These are phyloP conservation scores for Arge pagana DNA, from an alignment of 2,888 invertebrate genomes.

Conservation along the genomic window DNA sequence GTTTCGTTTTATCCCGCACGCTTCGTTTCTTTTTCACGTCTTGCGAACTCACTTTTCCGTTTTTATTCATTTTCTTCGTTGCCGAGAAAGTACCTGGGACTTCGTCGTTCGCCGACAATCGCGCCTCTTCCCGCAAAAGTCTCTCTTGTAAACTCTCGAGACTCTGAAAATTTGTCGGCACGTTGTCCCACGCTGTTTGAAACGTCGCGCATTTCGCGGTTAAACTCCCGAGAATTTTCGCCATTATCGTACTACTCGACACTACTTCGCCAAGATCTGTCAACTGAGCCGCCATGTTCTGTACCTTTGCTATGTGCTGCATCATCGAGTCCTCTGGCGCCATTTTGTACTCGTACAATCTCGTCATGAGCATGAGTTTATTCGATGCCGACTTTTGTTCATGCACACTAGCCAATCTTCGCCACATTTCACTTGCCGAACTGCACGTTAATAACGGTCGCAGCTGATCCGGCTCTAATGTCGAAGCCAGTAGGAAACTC, in stretches of 20 bases:
- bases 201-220: constrained; percentile 24
- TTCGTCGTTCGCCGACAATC: constrained; percentile 5
- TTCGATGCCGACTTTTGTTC: constrained; percentile 28
- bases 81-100: constrained; percentile 8
- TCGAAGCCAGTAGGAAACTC: constrained; percentile 17
- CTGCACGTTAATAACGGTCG: constrained; percentile 22
- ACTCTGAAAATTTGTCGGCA: constrained; percentile 12
- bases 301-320: constrained; percentile 25
- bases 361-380: constrained; percentile 20
- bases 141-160: constrained; percentile 23
- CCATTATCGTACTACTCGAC: constrained; percentile 22
- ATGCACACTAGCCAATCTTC: constrained; percentile 16
- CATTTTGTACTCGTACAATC: constrained; percentile 23
- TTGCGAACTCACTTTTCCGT: neutral
- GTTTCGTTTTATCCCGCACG: neutral
- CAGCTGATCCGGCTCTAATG: constrained; percentile 18
- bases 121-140: constrained; percentile 23
- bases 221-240: constrained; percentile 26
- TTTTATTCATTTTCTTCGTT: neutral
- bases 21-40: neutral
- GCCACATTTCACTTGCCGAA: constrained; percentile 31
- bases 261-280: constrained; percentile 23
- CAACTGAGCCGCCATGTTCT: constrained; percentile 24
- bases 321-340: constrained; percentile 24
- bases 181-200: constrained; percentile 26